Conservation (phyloP, 1,140 invertebrate genomes). For the Diachasma alloeum region DNA sequence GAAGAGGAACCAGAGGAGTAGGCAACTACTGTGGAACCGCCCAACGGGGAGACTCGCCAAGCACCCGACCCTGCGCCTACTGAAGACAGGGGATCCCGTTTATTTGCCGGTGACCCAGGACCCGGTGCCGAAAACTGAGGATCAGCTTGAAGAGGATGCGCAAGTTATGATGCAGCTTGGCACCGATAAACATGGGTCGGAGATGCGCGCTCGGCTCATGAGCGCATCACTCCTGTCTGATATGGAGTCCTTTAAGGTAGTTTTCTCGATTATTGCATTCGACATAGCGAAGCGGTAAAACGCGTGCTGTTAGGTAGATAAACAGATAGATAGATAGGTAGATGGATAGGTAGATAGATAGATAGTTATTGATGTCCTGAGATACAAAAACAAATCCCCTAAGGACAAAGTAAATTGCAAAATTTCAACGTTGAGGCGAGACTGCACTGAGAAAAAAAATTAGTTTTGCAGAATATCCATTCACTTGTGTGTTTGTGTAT, state of each 20-base stretch:
- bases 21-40: conserved; percentile 71
- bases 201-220: conserved; percentile 91
- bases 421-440: no score
- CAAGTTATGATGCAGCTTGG: conserved; percentile 89
- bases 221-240: conserved; percentile 94
- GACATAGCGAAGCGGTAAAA: no score
- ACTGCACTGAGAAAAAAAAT: no score
- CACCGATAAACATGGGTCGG: conserved; percentile 81
- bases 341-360: no score
- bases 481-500: no score
- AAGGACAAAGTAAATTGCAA: no score
- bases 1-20: conserved; percentile 47
- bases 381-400: no score
- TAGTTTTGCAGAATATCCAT: no score
- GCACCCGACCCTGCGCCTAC: conserved; percentile 72
- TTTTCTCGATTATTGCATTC: neutral
- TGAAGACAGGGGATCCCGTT: conserved; percentile 76
- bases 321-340: no score
- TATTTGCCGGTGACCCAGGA: conserved; percentile 94
- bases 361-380: no score
- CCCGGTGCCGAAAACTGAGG: conserved; percentile 95
- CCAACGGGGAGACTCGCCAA: conserved; percentile 78
- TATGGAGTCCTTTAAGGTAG: conserved; percentile 97
- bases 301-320: no score
- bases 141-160: conserved; percentile 93